Conservation (phyloP, 2,888 invertebrate species). For the Melinaea menophilus region DNA sequence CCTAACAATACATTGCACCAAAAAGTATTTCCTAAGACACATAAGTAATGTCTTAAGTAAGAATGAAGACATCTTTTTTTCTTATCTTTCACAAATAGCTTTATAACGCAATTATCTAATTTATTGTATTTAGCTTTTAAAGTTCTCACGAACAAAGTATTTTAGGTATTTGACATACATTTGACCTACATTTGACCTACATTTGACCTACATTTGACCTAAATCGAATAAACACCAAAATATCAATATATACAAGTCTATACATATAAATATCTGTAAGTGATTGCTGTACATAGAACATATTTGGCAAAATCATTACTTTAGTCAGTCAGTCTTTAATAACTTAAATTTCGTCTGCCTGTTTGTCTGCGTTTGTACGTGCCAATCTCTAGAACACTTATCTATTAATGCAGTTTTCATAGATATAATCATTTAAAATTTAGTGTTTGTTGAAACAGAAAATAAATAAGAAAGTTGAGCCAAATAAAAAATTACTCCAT, state of each 20-base stretch:
- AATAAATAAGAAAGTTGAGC: too few species aligned
- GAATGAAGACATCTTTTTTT: conserved; percentile 22
- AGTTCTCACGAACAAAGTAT: conserved; percentile 29
- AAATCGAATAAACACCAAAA: not conserved
- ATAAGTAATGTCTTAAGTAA: conserved; percentile 18
- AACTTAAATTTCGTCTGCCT: too few species aligned
- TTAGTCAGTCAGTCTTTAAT: too few species aligned
- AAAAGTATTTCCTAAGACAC: not conserved
- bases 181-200: conserved; percentile 16
- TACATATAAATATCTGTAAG: too few species aligned
- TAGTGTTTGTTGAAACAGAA: too few species aligned
- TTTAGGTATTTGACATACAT: conserved; percentile 17
- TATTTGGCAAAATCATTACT: too few species aligned
- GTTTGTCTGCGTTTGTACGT: too few species aligned
- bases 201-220: conserved; percentile 10
- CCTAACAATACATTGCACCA: conserved; percentile 1
- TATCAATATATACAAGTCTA: not conserved
- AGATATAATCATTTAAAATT: too few species aligned
- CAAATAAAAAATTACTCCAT: too few species aligned
- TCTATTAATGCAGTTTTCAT: too few species aligned
- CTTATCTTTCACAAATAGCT: conserved; percentile 19
- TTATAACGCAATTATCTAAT: conserved; percentile 28
- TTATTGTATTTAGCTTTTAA: conserved; percentile 28
- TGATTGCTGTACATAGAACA: too few species aligned
- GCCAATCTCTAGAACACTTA: too few species aligned